Evolutionary conservation across 1,140 invertebrate genomes (phyloP).

Genomic region (Helicoverpa zea): DNA sequence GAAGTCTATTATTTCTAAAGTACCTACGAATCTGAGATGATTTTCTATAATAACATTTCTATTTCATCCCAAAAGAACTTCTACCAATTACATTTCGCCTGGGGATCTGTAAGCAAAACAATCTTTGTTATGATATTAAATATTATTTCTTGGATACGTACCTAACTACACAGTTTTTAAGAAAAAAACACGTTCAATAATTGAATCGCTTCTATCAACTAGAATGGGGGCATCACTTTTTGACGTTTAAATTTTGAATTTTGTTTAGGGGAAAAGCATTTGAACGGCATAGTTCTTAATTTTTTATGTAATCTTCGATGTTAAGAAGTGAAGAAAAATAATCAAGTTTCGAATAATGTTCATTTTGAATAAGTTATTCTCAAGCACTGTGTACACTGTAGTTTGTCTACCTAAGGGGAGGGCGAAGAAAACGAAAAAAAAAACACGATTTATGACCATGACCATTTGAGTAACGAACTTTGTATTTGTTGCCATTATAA

Average conservation of each 20-base stretch:
- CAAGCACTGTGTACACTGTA: not conserved
- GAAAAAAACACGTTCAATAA: not conserved
- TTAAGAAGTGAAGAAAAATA: constrained; percentile 64
- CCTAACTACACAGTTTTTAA: constrained; percentile 13
- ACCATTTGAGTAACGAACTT: too few relatives aligned
- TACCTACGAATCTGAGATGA: constrained; percentile 19
- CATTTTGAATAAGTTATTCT: constrained; percentile 16
- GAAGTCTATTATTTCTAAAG: constrained; percentile 36
- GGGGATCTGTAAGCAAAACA: constrained; percentile 41
- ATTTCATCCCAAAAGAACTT: constrained; percentile 39
- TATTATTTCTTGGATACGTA: constrained; percentile 42
- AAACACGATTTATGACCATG: too few relatives aligned
- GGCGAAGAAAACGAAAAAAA: too few relatives aligned
- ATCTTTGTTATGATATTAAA: constrained; percentile 50
- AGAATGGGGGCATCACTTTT: constrained; percentile 52
- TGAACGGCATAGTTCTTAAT: constrained; percentile 61
- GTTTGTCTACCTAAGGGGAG: not conserved
- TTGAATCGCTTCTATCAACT: constrained; percentile 6
- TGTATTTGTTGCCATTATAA: too few relatives aligned
- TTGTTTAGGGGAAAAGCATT: constrained; percentile 61
- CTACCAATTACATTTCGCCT: constrained; percentile 42
- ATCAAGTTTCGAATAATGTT: constrained; percentile 16
- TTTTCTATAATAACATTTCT: constrained; percentile 44
- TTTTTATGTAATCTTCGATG: constrained; percentile 71
- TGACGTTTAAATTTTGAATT: constrained; percentile 69